These are phyloP conservation scores for Alectoris magna DNA, from an alignment of 2,797 vertebrate genomes.

Conservation along the genomic window DNA sequence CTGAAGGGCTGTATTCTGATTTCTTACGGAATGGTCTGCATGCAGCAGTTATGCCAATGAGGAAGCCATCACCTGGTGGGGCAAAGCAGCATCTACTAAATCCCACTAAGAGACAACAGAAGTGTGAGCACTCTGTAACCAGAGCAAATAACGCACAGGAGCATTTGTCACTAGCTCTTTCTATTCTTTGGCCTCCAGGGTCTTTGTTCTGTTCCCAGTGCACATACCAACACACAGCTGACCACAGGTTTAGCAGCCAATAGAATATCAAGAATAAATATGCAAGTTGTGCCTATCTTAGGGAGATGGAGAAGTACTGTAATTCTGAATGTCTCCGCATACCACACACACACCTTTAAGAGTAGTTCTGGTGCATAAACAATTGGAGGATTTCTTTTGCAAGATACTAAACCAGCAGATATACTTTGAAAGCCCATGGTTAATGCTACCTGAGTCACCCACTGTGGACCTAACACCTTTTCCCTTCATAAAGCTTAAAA, in stretches of 20 bases:
- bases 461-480: not conserved
- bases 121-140: not conserved
- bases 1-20: fast-evolving
- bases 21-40: not conserved
- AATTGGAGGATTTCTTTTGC: not conserved
- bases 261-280: not conserved
- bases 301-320: not conserved
- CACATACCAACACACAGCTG: too few species aligned
- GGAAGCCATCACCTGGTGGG: not conserved
- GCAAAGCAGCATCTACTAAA: not conserved
- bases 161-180: not conserved
- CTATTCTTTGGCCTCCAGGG: not conserved
- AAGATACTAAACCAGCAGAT: not conserved
- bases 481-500: not conserved
- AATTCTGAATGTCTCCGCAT: not conserved
- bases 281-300: too few species aligned
- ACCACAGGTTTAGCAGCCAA: not conserved
- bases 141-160: not conserved
- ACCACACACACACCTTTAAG: not conserved
- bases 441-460: not conserved
- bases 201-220: not conserved
- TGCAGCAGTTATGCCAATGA: not conserved
- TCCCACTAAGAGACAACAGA: not conserved
- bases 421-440: not conserved
- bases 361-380: not conserved